Conservation (phyloP, 2,113 vertebrate species). For the Syngnathus typhle region DNA sequence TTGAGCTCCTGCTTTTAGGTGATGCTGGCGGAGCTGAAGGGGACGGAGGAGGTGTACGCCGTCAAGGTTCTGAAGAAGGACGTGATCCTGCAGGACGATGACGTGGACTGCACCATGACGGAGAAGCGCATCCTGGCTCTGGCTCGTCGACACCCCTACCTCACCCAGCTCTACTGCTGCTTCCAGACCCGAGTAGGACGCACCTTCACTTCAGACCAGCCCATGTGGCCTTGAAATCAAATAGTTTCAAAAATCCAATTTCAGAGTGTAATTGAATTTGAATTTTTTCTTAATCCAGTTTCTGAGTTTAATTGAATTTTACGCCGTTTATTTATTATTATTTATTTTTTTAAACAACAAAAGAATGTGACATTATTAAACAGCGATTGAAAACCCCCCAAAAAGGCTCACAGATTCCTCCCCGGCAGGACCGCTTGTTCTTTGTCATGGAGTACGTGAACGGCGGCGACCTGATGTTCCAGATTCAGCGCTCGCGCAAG, state of each 20-base stretch:
- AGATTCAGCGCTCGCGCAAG: conserved; percentile 96
- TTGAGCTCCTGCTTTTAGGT: conserved; percentile 68
- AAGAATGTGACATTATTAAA: too few relatives aligned
- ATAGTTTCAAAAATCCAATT: too few relatives aligned
- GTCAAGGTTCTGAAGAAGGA: conserved; percentile 98
- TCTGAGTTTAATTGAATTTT: too few relatives aligned
- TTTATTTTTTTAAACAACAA: too few relatives aligned
- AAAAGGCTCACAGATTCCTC: too few relatives aligned
- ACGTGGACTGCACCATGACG: conserved; percentile 98
- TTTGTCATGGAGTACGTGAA: conserved; percentile 99
- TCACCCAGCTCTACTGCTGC: conserved; percentile 98
- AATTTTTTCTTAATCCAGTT: too few relatives aligned
- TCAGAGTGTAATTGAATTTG: too few relatives aligned
- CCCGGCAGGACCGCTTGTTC: conserved; percentile 89
- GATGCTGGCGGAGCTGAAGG: conserved; percentile 94
- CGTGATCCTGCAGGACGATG: conserved; percentile 95
- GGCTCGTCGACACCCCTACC: conserved; percentile 91
- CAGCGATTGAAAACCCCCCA: too few relatives aligned
- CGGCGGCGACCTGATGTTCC: conserved; percentile 98
- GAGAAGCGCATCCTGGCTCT: conserved; percentile 96
- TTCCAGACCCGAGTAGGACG: conserved; percentile 91
- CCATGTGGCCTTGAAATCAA: too few relatives aligned
- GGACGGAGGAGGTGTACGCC: conserved; percentile 95
- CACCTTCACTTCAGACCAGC: not conserved
- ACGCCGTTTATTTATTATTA: too few relatives aligned